These are phyloP conservation scores for Reticulitermes speratus DNA, from an alignment of 1,140 invertebrate species.

Conservation along the genomic window DNA sequence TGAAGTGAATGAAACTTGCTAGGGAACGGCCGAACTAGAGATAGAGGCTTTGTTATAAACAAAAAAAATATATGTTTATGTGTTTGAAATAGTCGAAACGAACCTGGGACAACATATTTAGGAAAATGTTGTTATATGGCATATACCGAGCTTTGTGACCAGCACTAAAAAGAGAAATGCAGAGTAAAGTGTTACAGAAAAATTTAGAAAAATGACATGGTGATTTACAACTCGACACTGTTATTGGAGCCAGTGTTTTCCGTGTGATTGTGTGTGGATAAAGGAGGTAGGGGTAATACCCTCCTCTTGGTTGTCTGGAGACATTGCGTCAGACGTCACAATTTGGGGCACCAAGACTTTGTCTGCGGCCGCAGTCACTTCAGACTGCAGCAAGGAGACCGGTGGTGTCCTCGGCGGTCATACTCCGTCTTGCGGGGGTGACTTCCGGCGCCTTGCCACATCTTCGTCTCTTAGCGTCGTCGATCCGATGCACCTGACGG, in stretches of 20 bases:
- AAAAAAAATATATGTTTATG: too few relatives aligned
- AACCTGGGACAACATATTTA: too few relatives aligned
- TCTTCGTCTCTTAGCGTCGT: neutral
- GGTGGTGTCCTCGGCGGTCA: neutral
- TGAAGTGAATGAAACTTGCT: neutral
- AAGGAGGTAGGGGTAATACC: constrained; percentile 21
- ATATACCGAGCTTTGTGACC: too few relatives aligned
- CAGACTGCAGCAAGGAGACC: neutral
- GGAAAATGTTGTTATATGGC: too few relatives aligned
- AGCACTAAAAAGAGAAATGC: too few relatives aligned
- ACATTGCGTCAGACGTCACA: constrained; percentile 32
- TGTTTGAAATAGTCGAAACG: too few relatives aligned
- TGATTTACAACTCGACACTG: neutral
- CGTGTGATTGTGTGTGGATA: neutral
- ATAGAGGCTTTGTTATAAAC: neutral
- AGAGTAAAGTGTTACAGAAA: too few relatives aligned
- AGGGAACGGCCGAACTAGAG: neutral
- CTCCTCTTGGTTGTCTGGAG: neutral
- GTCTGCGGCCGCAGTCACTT: constrained; percentile 10
- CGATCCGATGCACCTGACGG: constrained; percentile 32
- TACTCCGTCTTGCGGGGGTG: neutral
- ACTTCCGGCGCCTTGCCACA: neutral
- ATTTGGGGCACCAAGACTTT: constrained; percentile 29
- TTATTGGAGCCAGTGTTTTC: neutral
- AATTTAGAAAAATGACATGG: neutral